Evolutionary conservation across 2,888 invertebrate genomes (phyloP), one percentile per base, ranked within the genome.

Genomic region (Drosophila cracens): DNA sequence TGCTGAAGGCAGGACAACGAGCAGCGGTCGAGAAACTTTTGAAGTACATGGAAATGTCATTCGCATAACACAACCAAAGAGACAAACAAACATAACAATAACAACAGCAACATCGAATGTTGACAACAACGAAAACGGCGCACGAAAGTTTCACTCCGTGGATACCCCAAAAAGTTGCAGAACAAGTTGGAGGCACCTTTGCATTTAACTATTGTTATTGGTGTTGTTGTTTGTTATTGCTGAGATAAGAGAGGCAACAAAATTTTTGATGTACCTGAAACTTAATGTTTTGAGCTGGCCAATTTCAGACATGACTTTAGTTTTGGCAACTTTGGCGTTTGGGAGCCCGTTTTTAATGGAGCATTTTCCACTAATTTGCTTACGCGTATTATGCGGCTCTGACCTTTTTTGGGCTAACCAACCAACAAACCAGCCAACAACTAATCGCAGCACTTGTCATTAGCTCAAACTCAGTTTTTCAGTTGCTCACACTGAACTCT

Each of bases 1-100:
- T 54, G 40, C n/a, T 64, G 40, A 52, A 63, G 65, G 69, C 59
- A 78, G 49, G 53, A 82, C 85, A 87, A 74, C 86, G 77, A 85
- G 86, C 77, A 82, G 88, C 80, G 83, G 73, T 67, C 88, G 83
- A 87, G 77, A 85, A 85, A 85, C 80, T 85, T 89, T 85, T 89
- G 88, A 85, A 79, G 80, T 78, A 87, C 89, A 87, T 89, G 90
- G 63, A 87, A 87, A 90, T 87, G 87, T 90, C 89, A 87, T 90
- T 89, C 87, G 82, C 84, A 88, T 89, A 89, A 86, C 89, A 87
- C 71, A 73, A 62, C 53, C 63, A 64, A 70, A 73, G 65, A 70
- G 62, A 16, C 21, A 46, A 46, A 79, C 74, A 76, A 72, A 66
- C 70, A 52, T 18, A 49, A 18, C 49, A 49, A 18, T 10, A 49